A percentile compares a stretch with the other conserved stretches of the same genome.
These are phyloP conservation scores for Orgyia antiqua DNA, from an alignment of 2,888 invertebrate genomes.

Conservation along the genomic window DNA sequence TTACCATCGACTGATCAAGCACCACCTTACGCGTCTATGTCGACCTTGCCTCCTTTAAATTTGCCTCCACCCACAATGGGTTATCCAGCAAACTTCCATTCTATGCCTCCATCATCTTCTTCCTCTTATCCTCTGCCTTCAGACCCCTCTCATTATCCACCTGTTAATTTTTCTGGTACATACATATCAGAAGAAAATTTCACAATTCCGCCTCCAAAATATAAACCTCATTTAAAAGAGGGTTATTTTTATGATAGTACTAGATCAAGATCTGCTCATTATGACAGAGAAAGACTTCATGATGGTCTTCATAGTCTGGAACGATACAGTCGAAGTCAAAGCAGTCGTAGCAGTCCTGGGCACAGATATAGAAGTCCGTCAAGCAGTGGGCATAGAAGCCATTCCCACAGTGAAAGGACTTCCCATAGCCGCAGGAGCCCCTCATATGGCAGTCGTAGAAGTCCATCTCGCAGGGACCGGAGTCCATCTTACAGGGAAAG, in stretches of 20 bases:
- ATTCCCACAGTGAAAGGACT: too few species aligned
- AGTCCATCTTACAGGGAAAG: conserved; percentile 10
- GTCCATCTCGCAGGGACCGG: conserved; percentile 23
- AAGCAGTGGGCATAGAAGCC: conserved; percentile 5
- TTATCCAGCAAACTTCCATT: conserved; percentile 21
- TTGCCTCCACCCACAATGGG: conserved; percentile 30
- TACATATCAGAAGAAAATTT: conserved; percentile 1
- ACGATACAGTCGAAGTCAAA: conserved; percentile 28
- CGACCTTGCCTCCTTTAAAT: conserved; percentile 22
- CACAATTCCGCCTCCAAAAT: conserved; percentile 14
- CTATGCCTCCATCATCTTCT: conserved; percentile 23
- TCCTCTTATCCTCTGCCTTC: conserved; percentile 22
- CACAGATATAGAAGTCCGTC: background rate
- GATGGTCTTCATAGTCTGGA: conserved; percentile 6
- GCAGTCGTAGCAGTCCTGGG: background rate
- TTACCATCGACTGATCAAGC: conserved; percentile 12
- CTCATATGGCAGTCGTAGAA: conserved; percentile 22
- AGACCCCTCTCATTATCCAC: conserved; percentile 1
- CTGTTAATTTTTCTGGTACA: conserved; percentile 3
- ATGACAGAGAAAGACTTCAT: conserved; percentile 24
- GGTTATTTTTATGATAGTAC: background rate
- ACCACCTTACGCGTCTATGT: conserved; percentile 15
- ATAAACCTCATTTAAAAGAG: background rate
- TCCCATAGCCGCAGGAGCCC: background rate
- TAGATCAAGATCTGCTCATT: conserved; percentile 22